Base-by-base conservation (phyloP, 2,888 invertebrate species). In the Hypolimnas misippus region DNA sequence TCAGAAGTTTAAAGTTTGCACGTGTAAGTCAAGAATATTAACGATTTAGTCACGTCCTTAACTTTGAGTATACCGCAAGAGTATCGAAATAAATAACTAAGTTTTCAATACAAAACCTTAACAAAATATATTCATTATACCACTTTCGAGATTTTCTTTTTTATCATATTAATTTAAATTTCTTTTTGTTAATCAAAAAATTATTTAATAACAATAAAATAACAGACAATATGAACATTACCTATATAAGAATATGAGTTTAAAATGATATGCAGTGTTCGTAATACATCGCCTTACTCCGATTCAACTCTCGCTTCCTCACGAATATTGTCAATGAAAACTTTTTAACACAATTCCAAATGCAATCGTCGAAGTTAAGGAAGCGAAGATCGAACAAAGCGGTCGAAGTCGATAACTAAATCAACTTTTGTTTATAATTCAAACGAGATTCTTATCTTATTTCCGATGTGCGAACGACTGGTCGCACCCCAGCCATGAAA, bases 21-120 rank as follows among this genome's bases (percentile, higher is more conserved):
- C 82, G 81, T 83, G 80, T 83, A 83, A 84, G 82, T 87, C 86
- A 83, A 84, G 81, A 80, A 75, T 81, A 87, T 86, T 84, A 86
- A 84, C 81, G 79, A 81, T 82, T 79, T 79, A 81, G 76, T 74
- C 76, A 75, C 76, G 77, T 79, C 76, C 79, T 78, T 76, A 82
- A 83, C 79, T 86, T 82, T 63, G 71, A 69, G 72, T 76, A 76
- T 83, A 83, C 78, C 76, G 65, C 60, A 82, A 75, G 81, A 80
- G 76, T 78, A 79, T 81, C 79, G 73, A 78, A 82, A 81, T 80
- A 80, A 80, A 81, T 80, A 75, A 79, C 78, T 76, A 76, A 78
- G 76, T 78, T 78, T 75, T 73, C 60, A 67, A 59, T 67, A 14
- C 14, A 7, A 14, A 62, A 64, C 59, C 49, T 55, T 35, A 5